Percentiles rank a stretch among this genome's conserved stretches.
These are phyloP conservation scores for Eustalomyia histrio DNA, from an alignment of 2,888 invertebrate genomes.

Conservation along the genomic window DNA sequence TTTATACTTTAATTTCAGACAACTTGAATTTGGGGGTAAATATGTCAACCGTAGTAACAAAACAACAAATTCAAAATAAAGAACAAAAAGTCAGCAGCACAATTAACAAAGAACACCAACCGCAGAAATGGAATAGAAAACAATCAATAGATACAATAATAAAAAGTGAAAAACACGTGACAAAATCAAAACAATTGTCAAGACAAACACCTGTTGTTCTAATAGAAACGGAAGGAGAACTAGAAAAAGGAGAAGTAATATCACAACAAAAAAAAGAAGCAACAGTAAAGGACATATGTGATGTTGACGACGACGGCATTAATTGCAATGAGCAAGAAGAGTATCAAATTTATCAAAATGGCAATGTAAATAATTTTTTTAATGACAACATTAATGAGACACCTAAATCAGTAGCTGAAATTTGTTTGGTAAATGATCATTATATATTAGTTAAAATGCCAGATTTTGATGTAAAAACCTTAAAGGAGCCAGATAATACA, in stretches of 20 bases:
- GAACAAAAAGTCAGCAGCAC: neutral
- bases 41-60: conserved; percentile 55
- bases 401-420: conserved; percentile 72
- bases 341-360: conserved; percentile 70
- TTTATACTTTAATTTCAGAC: conserved; percentile 29
- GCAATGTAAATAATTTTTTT: conserved; percentile 71
- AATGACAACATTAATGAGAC: conserved; percentile 46
- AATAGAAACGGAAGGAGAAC: neutral
- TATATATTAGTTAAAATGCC: conserved; percentile 77
- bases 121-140: conserved; percentile 8
- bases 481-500: conserved; percentile 8
- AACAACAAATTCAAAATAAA: conserved; percentile 18
- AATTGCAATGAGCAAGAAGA: conserved; percentile 26
- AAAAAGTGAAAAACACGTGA: conserved; percentile 26
- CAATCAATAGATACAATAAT: conserved; percentile 37
- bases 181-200: conserved; percentile 29
- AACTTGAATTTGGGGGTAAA: conserved; percentile 19
- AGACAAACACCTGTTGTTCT: conserved; percentile 52
- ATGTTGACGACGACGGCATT: neutral
- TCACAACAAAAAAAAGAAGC: conserved; percentile 12
- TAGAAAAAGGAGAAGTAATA: neutral
- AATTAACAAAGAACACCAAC: neutral
- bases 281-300: neutral
- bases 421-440: conserved; percentile 75
- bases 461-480: neutral